phyloP scores from a whole-genome alignment of 2,113 vertebrate genomes.

The Ivindomyrus marchei region DNA sequence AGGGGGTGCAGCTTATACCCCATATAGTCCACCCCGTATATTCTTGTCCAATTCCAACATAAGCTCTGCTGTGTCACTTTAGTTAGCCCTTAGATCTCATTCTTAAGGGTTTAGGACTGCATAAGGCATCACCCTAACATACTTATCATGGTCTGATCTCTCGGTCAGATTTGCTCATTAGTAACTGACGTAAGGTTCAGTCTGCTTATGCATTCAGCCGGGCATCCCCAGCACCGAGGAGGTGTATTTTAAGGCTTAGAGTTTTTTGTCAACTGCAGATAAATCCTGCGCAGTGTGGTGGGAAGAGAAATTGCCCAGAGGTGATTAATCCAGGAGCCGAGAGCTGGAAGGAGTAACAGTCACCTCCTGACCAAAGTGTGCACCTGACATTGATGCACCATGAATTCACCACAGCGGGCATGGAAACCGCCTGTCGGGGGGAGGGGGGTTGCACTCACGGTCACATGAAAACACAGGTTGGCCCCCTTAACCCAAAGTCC shows the following conservation, averaged over 20 bases:
- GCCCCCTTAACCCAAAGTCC: neutral
- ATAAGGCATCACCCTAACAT: neutral
- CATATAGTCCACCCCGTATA: neutral
- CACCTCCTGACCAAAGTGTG: neutral
- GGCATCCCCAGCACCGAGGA: neutral
- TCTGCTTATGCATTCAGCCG: neutral
- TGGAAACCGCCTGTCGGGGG: neutral
- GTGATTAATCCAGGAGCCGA: neutral
- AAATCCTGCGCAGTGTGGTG: neutral
- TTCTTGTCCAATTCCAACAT: neutral
- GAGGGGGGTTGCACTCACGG: neutral
- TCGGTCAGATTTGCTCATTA: neutral
- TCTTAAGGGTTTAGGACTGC: neutral
- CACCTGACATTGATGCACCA: neutral
- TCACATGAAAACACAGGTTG: neutral
- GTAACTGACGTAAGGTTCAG: neutral
- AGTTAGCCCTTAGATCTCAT: neutral
- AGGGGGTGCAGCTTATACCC: neutral
- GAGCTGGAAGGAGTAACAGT: neutral
- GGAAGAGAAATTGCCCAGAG: neutral
- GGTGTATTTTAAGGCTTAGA: neutral
- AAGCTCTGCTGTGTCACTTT: neutral
- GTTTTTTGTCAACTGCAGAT: neutral
- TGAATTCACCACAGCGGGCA: neutral
- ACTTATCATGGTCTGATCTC: neutral